Evolutionary conservation across 2,113 vertebrate genomes (phyloP), one percentile per base, ranked within the genome.

Genomic region (Motacilla tschutschensis): DNA sequence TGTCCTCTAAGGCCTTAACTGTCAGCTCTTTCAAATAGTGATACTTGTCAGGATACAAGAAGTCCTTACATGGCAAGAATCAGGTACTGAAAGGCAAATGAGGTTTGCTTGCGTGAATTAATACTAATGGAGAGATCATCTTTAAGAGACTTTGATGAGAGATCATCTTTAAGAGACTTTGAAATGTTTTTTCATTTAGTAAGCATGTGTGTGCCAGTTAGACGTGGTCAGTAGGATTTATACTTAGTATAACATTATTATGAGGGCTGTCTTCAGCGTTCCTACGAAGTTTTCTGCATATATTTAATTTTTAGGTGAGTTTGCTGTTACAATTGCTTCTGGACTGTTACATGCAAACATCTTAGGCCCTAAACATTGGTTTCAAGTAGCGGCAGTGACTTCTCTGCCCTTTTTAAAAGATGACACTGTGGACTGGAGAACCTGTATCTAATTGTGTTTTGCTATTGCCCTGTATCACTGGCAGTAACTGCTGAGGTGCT

Each of bases 251-350:
- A 60, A 57, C 8, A 4, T 40, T 15, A 24, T n/a, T 38, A 12
- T 8, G 17, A 41, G 26, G 26, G 29, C 31, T 71, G 21, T 58
- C 58, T 24, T 35, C n/a, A 69, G 63, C n/a, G 29, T 33, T 83
- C 46, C 21, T 38, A 36, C 29, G 35, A 81, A 69, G 58, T 35
- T 59, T 88, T 75, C 53, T 80, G 48, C 25, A 17, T 47, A 14
- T 66, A 7, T 77, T 66, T 87, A 28, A 55, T 57, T 66, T 72
- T n/a, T 36, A 73, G 55, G 46, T 43, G 21, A 82, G 35, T 69
- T 84, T 84, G 73, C 55, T 82, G 48, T 79, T 93, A 26, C 21
- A 90, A 66, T 73, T 90, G 51, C 76, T 82, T 67, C 76, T 5
- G 5, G 40, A 15, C 76, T 67, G 47, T 77, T 89, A 85, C 7